A percentile compares a stretch with the other conserved stretches of the same genome.
Conservation (phyloP, 2,888 invertebrate genomes). For the Lapara coniferarum region DNA sequence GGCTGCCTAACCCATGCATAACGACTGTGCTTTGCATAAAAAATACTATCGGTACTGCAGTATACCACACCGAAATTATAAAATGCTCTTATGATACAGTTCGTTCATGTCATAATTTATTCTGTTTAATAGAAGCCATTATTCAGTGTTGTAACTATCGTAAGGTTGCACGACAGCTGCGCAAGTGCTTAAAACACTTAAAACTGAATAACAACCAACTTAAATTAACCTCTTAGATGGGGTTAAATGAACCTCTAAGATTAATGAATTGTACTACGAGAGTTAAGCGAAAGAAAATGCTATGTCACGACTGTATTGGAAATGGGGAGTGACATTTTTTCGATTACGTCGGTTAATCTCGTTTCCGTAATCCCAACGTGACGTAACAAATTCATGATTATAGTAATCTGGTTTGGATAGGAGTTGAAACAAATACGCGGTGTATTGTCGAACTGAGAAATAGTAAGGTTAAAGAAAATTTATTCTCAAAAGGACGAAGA, state of each 20-base stretch:
- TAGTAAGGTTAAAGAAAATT: too few relatives aligned
- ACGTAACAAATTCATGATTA: background rate
- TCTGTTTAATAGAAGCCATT: background rate
- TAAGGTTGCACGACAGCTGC: slow-evolving; percentile 6
- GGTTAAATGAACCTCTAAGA: slow-evolving; percentile 20
- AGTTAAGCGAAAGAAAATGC: slow-evolving; percentile 13
- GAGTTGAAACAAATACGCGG: too few relatives aligned
- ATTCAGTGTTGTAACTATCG: background rate
- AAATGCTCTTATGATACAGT: background rate
- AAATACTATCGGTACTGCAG: background rate
- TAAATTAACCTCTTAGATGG: slow-evolving; percentile 19
- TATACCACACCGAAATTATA: background rate
- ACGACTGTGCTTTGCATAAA: too few relatives aligned
- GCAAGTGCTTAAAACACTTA: background rate
- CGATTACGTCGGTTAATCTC: slow-evolving; percentile 1
- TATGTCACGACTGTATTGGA: slow-evolving; percentile 1
- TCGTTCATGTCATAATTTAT: background rate
- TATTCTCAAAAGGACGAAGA: too few relatives aligned
- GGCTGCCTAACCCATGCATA: background rate
- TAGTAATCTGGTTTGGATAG: too few relatives aligned
- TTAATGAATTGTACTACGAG: background rate
- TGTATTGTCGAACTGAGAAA: too few relatives aligned
- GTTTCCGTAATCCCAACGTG: background rate
- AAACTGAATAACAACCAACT: slow-evolving; percentile 10
- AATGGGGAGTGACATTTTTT: slow-evolving; percentile 10